Evolutionary conservation across 2,888 invertebrate species (phyloP).

Genomic region (Dione vanillae): DNA sequence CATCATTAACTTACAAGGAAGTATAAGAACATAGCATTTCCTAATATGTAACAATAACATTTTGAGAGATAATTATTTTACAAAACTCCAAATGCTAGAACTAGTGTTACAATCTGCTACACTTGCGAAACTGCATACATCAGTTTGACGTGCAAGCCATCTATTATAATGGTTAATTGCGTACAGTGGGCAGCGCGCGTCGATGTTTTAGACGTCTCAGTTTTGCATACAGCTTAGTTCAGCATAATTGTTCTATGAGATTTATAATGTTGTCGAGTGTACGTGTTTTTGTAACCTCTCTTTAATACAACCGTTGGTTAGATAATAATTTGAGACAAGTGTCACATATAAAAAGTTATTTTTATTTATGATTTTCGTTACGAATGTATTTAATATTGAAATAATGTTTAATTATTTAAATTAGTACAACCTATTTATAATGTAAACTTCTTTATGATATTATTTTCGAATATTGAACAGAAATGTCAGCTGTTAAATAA

Average conservation of each 20-base stretch:
- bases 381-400: no score
- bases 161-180: slow-evolving; percentile 22
- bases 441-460: no score
- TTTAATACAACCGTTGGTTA: slow-evolving; percentile 13
- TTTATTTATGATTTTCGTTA: no score
- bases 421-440: no score
- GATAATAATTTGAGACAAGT: slow-evolving; percentile 13
- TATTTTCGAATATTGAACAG: no score
- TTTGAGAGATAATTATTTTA: neutral
- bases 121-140: slow-evolving; percentile 3
- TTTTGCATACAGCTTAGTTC: neutral
- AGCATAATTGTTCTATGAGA: neutral
- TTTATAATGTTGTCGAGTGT: neutral
- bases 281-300: slow-evolving; percentile 17
- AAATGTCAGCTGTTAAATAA: no score
- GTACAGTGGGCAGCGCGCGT: slow-evolving; percentile 8
- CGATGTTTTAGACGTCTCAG: neutral
- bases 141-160: slow-evolving; percentile 16
- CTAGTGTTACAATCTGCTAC: neutral
- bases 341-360: slow-evolving; percentile 4
- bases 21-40: no score
- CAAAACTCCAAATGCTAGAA: neutral
- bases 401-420: no score
- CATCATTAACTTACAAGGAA: no score
- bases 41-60: no score